Conservation (phyloP, 1,140 invertebrate species). For the Trichomalopsis sarcophagae region DNA sequence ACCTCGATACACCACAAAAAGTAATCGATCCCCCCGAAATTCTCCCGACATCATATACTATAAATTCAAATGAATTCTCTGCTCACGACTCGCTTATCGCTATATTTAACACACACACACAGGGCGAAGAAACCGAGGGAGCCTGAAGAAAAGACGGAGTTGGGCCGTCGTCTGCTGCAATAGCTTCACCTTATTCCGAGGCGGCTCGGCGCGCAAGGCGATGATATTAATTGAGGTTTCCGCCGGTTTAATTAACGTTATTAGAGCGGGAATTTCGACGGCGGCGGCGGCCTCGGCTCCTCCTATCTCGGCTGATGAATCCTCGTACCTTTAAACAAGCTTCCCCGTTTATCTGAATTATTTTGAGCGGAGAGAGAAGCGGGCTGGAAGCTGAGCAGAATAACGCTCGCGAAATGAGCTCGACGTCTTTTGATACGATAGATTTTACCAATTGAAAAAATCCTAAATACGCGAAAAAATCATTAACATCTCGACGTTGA, state of each 20-base stretch:
- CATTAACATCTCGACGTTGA: conserved; percentile 28
- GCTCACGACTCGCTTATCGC: background rate
- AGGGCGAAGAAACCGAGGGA: background rate
- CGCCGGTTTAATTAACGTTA: conserved; percentile 73
- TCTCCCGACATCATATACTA: no score
- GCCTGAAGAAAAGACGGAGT: conserved; percentile 10
- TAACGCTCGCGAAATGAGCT: background rate
- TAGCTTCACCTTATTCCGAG: conserved; percentile 26
- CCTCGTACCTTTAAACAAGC: conserved; percentile 27
- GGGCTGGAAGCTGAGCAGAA: background rate
- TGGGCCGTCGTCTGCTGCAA: background rate
- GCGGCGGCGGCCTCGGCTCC: background rate
- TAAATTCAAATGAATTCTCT: background rate
- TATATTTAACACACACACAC: background rate
- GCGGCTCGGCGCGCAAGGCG: conserved; percentile 31
- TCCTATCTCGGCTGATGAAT: conserved; percentile 12
- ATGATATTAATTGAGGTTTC: conserved; percentile 73
- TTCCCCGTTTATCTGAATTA: conserved; percentile 27
- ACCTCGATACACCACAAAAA: no score
- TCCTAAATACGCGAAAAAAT: background rate
- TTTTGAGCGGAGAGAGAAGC: background rate
- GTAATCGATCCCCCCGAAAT: no score
- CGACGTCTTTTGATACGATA: background rate
- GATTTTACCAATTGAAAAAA: no score
- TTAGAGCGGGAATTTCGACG: conserved; percentile 64